These are phyloP conservation scores for Lasioglossum villosulum DNA, from an alignment of 2,888 invertebrate species.

Conservation along the genomic window DNA sequence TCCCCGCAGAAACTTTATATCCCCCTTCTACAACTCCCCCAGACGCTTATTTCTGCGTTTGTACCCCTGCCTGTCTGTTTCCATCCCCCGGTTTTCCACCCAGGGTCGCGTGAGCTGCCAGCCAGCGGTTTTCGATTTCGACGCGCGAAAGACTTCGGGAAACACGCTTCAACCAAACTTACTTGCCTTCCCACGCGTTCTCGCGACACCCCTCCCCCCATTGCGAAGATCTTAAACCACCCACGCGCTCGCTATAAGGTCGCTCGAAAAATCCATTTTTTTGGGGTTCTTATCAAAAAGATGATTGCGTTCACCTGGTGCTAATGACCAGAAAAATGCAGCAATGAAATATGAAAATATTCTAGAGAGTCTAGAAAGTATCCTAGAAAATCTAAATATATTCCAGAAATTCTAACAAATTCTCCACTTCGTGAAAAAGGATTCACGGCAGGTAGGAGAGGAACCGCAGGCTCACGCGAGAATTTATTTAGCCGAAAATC, in stretches of 20 bases:
- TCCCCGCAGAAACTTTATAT: conserved; percentile 67
- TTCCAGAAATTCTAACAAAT: neutral
- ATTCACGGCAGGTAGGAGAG: too few species aligned
- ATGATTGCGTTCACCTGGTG: too few species aligned
- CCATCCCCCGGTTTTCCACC: neutral
- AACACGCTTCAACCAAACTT: neutral
- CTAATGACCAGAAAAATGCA: too few species aligned
- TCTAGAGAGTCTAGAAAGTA: neutral
- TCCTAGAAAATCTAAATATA: neutral
- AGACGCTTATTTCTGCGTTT: conserved; percentile 7
- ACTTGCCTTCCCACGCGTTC: neutral
- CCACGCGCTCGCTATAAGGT: neutral
- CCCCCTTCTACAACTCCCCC: conserved; percentile 19
- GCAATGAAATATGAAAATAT: neutral
- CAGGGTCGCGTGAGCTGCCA: conserved; percentile 26
- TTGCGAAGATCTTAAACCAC: neutral
- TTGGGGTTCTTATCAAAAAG: accelerated
- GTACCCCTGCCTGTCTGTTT: conserved; percentile 5
- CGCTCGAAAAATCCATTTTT: neutral
- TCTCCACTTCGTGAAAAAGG: neutral
- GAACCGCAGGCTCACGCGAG: neutral
- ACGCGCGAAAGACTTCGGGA: neutral
- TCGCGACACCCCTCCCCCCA: neutral
- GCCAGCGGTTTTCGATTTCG: conserved; percentile 57
- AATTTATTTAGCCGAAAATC: neutral